Evolutionary conservation across 1,140 invertebrate genomes (phyloP), one percentile per base, ranked within the genome.

Genomic region (Cecropterus lyciades): DNA sequence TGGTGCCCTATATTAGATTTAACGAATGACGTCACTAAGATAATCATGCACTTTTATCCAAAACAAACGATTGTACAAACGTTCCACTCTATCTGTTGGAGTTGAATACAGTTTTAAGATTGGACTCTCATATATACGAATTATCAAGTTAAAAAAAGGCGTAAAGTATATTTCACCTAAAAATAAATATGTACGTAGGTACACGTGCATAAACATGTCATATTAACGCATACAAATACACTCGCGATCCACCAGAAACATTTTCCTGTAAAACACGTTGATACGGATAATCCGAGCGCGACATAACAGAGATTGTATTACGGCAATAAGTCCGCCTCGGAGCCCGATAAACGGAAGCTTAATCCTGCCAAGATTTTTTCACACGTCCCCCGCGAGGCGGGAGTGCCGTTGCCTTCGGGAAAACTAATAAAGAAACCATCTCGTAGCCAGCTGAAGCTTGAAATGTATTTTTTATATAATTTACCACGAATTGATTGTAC

Each of bases 391-490:
- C 72, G 73, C 77, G 73, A 79, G 48, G 59, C 73, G 70, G 71
- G 56, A 40, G 51, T 63, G 7, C 27, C 68, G 49, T 37, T 52
- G 79, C 81, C 82, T 70, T 68, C 79, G 81, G 85, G 83, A 89
- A 91, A 91, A 91, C 88, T 91, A 91, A 91, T 91, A 91, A 89
- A 86, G 85, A 91, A 89, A 91, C 89, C 85, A 91, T 91, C 86
- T 87, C 79, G 80, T 74, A 74, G 85, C 66, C 85, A 87, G 80
- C 89, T 91, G 79, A 85, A 85, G 85, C 87, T 84, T 91, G 89
- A 91, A 91, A 91, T 91, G 85, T 91, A 91, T 91, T 91, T 91
- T 91, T 91, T 91, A 91, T 91, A 87, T 86, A 91, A 91, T 91
- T 91, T 91, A 84, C 83, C 79, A 71, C 80, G 82, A 70, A 85